These are phyloP conservation scores for Calephelis virginiensis DNA, from an alignment of 1,140 invertebrate species.

Conservation along the genomic window DNA sequence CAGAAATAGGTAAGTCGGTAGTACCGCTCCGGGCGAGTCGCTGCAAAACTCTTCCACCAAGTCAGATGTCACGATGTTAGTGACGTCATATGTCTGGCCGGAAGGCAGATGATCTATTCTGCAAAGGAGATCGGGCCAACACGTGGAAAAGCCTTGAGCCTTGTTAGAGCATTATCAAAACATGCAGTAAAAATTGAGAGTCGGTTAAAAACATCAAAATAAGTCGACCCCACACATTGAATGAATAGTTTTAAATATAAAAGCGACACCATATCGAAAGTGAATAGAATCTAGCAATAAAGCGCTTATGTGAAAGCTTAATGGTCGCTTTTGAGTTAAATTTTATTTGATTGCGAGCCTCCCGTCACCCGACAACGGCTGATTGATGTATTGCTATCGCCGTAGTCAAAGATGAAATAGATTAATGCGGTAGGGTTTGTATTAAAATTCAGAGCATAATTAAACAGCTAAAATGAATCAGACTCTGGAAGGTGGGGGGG, in stretches of 20 bases:
- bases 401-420: constrained; percentile 43
- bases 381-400: constrained; percentile 63
- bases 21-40: too few relatives aligned
- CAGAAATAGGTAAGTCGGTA: too few relatives aligned
- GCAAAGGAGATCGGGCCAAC: too few relatives aligned
- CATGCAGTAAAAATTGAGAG: too few relatives aligned
- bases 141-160: too few relatives aligned
- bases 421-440: constrained; percentile 33
- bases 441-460: constrained; percentile 19
- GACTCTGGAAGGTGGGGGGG: constrained; percentile 16
- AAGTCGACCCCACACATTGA: neutral
- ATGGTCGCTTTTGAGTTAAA: constrained; percentile 64
- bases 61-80: too few relatives aligned
- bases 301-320: constrained; percentile 52
- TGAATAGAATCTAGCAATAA: constrained; percentile 40
- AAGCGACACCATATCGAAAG: constrained; percentile 30
- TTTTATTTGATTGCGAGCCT: constrained; percentile 69
- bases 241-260: constrained; percentile 26
- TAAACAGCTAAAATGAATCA: constrained; percentile 31
- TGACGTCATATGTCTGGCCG: too few relatives aligned
- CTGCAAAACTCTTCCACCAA: too few relatives aligned
- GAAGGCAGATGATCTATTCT: too few relatives aligned
- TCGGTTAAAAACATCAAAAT: too few relatives aligned
- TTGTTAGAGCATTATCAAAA: too few relatives aligned
- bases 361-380: constrained; percentile 53